Conservation (phyloP, 2,888 invertebrate species). For the Macaria notata region DNA sequence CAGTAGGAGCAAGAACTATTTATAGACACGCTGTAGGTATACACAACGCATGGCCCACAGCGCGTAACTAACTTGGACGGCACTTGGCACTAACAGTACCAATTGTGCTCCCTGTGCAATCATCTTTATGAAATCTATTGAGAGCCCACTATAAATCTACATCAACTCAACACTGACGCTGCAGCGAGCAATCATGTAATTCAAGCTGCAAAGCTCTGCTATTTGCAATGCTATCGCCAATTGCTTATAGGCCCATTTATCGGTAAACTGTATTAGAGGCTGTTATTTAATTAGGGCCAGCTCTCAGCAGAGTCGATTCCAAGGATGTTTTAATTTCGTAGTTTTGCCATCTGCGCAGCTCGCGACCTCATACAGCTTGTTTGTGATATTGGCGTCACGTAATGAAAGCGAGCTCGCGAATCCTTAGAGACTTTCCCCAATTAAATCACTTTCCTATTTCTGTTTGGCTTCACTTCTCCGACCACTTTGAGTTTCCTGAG, state of each 20-base stretch:
- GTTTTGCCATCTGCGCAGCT: conserved; percentile 13
- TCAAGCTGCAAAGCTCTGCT: conserved; percentile 62
- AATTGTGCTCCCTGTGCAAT: conserved; percentile 49
- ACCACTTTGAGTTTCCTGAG: conserved; percentile 8
- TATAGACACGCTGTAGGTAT: too few species aligned
- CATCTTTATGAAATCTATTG: conserved; percentile 54
- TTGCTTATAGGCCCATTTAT: conserved; percentile 48
- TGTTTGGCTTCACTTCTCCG: conserved; percentile 38
- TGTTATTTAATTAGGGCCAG: conserved; percentile 53
- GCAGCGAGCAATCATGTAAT: conserved; percentile 71
- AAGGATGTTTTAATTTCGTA: conserved; percentile 13
- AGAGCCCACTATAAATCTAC: conserved; percentile 66
- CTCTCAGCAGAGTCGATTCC: conserved; percentile 10
- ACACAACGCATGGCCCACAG: too few species aligned
- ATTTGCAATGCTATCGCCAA: conserved; percentile 65
- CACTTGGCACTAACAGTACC: conserved; percentile 35
- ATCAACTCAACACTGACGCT: conserved; percentile 70
- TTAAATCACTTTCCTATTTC: conserved; percentile 73
- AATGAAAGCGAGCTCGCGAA: conserved; percentile 61
- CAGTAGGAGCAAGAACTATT: too few species aligned
- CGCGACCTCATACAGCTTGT: conserved; percentile 27
- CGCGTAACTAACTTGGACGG: too few species aligned
- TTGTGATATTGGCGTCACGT: conserved; percentile 51
- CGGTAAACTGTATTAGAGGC: conserved; percentile 44
- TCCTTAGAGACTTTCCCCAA: conserved; percentile 76